phyloP scores from a whole-genome alignment of 2,113 vertebrate species.

The Prochilodus magdalenae region DNA sequence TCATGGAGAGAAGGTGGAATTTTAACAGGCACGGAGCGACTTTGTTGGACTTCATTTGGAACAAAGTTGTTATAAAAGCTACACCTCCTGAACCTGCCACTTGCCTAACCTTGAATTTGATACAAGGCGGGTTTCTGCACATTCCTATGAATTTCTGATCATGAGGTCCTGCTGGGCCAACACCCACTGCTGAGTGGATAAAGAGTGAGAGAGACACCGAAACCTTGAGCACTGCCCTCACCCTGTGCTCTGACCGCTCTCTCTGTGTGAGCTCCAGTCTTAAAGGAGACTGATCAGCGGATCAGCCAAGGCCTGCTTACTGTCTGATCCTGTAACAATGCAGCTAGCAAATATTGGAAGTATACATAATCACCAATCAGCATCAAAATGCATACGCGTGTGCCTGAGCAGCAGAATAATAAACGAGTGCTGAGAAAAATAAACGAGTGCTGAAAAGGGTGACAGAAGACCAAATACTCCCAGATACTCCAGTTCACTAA shows the following conservation, averaged over 20 bases:
- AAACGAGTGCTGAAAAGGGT: no score
- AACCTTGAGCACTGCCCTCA: neutral
- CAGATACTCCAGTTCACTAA: no score
- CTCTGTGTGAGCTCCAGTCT: neutral
- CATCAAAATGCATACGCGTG: no score
- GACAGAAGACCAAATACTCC: no score
- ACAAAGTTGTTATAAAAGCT: neutral
- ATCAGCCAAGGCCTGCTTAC: no score
- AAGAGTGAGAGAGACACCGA: neutral
- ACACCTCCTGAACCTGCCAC: neutral
- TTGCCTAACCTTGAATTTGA: neutral
- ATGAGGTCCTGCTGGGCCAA: neutral
- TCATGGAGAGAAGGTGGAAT: slow-evolving; percentile 3
- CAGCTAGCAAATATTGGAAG: no score
- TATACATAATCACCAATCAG: no score
- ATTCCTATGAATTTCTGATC: slow-evolving; percentile 4
- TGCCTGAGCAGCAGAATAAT: no score
- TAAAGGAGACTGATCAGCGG: neutral
- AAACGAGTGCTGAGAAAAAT: no score
- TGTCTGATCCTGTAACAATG: no score
- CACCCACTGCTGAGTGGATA: neutral
- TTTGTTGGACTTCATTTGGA: neutral
- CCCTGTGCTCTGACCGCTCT: neutral
- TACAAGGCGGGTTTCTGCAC: neutral
- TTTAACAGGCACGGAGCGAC: neutral